A percentile compares a stretch with the other conserved stretches of the same genome.
These are phyloP conservation scores for Empidonax alnorum DNA, from an alignment of 2,113 vertebrate species.

Conservation along the genomic window DNA sequence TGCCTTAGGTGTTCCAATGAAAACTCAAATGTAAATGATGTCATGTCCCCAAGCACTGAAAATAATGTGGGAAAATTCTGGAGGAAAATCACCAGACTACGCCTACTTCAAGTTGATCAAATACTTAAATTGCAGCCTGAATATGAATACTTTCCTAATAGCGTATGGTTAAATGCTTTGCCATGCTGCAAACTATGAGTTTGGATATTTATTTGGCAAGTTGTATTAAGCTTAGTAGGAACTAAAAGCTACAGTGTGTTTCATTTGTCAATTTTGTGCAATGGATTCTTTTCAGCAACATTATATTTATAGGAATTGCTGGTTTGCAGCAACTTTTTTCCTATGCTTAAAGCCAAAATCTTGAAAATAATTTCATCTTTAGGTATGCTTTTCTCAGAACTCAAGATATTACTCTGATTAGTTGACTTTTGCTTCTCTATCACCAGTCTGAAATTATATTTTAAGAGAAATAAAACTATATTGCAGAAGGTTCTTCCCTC, in stretches of 20 bases:
- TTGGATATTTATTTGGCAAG: neutral
- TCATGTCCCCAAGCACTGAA: neutral
- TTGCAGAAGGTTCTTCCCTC: neutral
- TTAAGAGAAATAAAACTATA: neutral
- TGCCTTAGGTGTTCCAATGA: neutral
- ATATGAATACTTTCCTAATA: neutral
- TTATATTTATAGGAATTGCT: neutral
- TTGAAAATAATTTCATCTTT: neutral
- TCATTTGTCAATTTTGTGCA: neutral
- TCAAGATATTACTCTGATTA: neutral
- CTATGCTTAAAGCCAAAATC: neutral
- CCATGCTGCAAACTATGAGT: neutral
- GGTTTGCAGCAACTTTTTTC: neutral
- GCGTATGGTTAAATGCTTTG: neutral
- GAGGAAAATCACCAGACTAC: neutral
- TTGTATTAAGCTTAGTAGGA: neutral
- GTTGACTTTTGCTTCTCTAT: neutral
- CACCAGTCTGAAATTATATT: neutral
- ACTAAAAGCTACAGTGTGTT: neutral
- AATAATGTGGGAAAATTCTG: neutral
- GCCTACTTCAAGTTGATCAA: neutral
- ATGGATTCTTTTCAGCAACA: neutral
- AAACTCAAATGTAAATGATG: neutral
- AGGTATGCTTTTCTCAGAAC: neutral
- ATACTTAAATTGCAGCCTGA: neutral